These are phyloP conservation scores for Tauraco hartlaubi DNA, from an alignment of 2,797 vertebrate genomes.

Conservation along the genomic window DNA sequence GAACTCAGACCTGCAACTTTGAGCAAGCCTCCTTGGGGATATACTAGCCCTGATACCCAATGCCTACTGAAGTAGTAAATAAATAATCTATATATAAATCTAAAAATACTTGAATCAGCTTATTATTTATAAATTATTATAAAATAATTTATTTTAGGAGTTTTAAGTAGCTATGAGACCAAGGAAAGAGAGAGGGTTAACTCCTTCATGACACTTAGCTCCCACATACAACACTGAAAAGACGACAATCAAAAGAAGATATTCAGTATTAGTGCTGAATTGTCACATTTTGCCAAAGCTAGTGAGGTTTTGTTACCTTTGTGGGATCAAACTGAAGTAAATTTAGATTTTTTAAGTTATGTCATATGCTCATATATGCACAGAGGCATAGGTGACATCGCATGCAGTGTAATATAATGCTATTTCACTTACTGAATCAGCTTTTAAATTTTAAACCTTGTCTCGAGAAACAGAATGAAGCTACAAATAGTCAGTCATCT, in stretches of 20 bases:
- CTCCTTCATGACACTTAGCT: not conserved
- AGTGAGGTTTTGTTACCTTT: not conserved
- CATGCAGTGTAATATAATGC: not conserved
- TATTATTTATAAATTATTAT: no score
- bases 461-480: not conserved
- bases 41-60: not conserved
- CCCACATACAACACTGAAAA: not conserved
- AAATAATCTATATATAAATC: slow-evolving; percentile 4
- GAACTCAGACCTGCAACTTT: not conserved
- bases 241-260: not conserved
- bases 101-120: not conserved
- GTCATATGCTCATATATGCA: not conserved
- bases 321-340: not conserved
- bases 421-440: not conserved
- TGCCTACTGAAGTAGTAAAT: not conserved
- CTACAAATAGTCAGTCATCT: not conserved
- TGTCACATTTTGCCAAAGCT: not conserved
- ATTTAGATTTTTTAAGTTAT: not conserved
- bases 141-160: not conserved
- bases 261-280: not conserved
- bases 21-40: not conserved
- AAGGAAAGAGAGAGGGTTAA: not conserved
- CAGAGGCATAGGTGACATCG: not conserved
- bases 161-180: not conserved
- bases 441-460: not conserved